Conservation (phyloP, 92 coral and sea anemone genomes). For the Bergia sp. region DNA sequence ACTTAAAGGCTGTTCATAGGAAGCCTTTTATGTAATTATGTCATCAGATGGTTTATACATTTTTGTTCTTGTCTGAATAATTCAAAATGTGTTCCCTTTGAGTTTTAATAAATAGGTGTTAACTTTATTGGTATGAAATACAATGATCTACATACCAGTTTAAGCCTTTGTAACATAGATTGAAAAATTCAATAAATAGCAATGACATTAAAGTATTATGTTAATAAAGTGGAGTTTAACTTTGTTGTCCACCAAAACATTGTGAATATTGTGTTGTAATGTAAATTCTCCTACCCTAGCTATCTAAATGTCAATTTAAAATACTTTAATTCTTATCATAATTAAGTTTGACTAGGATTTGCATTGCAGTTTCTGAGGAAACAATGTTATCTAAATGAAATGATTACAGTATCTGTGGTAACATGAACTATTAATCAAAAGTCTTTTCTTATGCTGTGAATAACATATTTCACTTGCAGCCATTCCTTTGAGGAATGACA, state of each 20-base stretch:
- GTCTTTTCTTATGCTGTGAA: not conserved
- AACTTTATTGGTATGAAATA: not conserved
- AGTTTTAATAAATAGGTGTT: too few relatives aligned
- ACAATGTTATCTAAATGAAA: not conserved
- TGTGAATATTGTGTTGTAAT: not conserved
- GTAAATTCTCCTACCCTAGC: not conserved
- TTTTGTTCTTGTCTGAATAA: not conserved
- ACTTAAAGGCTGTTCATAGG: too few relatives aligned
- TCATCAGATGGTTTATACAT: too few relatives aligned
- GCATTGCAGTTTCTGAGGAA: too few relatives aligned
- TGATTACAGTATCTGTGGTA: not conserved
- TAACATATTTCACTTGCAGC: not conserved
- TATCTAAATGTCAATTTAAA: not conserved
- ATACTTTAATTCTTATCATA: not conserved
- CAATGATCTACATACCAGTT: not conserved
- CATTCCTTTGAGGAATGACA: not conserved
- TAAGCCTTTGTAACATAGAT: not conserved
- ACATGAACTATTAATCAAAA: not conserved
- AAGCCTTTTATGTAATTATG: too few relatives aligned
- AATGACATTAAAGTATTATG: not conserved
- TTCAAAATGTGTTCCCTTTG: not conserved
- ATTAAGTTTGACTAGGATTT: not conserved
- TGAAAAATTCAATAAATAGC: not conserved
- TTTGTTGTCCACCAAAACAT: not conserved
- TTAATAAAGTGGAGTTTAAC: not conserved